Evolutionary conservation across 2,113 vertebrate species (phyloP).

Genomic region (Cygnus atratus): DNA sequence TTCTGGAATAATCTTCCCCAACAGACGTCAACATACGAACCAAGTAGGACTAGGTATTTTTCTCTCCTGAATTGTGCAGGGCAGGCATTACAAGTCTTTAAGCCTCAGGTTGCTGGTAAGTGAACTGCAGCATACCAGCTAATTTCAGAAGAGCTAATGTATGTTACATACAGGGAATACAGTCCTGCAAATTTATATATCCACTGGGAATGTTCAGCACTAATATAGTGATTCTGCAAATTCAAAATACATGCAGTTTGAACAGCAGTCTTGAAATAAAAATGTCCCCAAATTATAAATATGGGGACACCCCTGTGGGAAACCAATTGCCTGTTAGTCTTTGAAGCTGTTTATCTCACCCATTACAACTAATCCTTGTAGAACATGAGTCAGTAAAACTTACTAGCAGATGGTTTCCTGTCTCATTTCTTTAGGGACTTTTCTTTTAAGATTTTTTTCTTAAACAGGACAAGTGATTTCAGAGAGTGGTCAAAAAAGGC

Average conservation of each 20-base stretch:
- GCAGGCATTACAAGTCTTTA: not conserved
- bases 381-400: not conserved
- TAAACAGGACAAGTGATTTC: conserved; percentile 68
- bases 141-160: not conserved
- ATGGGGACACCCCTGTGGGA: not conserved
- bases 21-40: not conserved
- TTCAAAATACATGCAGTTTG: not conserved
- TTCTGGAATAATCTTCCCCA: not conserved
- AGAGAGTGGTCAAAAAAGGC: conserved; percentile 60
- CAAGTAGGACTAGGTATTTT: not conserved
- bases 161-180: not conserved
- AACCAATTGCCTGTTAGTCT: not conserved
- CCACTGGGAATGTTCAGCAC: not conserved
- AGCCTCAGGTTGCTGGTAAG: not conserved
- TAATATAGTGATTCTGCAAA: not conserved
- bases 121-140: not conserved
- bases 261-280: not conserved
- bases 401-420: conserved; percentile 15
- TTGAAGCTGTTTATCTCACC: not conserved
- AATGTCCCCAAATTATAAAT: not conserved
- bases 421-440: conserved; percentile 46
- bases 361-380: not conserved
- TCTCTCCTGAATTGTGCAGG: not conserved
- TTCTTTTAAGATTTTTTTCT: conserved; percentile 63
- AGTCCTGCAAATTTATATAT: not conserved